Evolutionary conservation across 2,797 vertebrate genomes (phyloP), one percentile per base, ranked within the genome.

Genomic region (Betta splendens): DNA sequence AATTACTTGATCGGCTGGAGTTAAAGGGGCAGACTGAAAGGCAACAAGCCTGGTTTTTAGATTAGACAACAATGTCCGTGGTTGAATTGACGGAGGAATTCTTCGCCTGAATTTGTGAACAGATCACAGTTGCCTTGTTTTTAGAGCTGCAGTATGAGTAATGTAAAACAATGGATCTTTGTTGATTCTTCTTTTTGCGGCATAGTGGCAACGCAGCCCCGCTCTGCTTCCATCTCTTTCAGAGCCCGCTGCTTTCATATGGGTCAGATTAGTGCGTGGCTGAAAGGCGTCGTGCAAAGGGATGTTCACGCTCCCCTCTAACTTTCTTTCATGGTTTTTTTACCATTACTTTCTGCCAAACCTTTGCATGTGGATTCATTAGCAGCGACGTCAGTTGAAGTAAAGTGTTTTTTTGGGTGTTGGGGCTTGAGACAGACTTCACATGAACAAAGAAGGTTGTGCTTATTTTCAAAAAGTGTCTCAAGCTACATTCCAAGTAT

Each of bases 211-310:
- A 62, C 58, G 53, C 57, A 46, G 43, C 53, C 46, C 13, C 75
- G 57, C 64, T 56, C 60, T 48, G 36, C 72, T 61, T 77, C 79
- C 79, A 55, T 69, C 61, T 65, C 63, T 52, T 45, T 69, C 64
- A 77, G 77, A 77, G 69, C 74, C 29, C 64, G 58, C 73, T 80
- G 80, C 52, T n/a, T 75, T 46, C 89, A 87, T 88, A 84, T 58
- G 84, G 85, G 76, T 90, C 81, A 58, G 71, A 83, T 93, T 89
- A 90, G 80, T 37, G 80, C 71, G 75, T 43, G 69, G 55, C 79
- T 64, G 56, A 72, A 66, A 77, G 70, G 65, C 56, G 66, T 80
- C 76, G 52, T 8, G 9, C 62, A 69, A 62, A 5, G 52, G 55
- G 33, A 78, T 28, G 1, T 64, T 59, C 52, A 47, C 58, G 51